Evolutionary conservation across 2,888 invertebrate species (phyloP), one percentile per base, ranked within the genome.

Genomic region (Pelosia muscerda): DNA sequence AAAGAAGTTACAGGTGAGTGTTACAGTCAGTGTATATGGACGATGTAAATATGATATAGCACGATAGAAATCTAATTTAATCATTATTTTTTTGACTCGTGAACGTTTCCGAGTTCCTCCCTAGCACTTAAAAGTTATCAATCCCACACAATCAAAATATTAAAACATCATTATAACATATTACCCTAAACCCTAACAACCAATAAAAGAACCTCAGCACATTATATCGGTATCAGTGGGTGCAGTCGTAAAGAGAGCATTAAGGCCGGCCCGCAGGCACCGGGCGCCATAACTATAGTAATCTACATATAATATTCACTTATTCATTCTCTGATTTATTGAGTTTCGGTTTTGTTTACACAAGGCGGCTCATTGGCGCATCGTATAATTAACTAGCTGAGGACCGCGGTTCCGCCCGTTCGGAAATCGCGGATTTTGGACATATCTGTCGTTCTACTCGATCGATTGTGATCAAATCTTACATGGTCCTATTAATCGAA

Each of bases 331-430:
- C 69, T 81, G 87, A 88, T 86, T 88, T 88, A 88, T 86, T 71
- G 74, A 56, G 65, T 75, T 79, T 76, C 79, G 69, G 79, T 81
- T 88, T 87, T 88, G 88, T 88, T 88, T 87, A 86, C 88, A 77
- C 87, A 83, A 77, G 75, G 69, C 75, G 73, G 67, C 79, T 79
- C 78, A 79, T 81, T 81, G 82, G 76, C 74, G 73, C 73, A 81
- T 77, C 76, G 75, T 82, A 80, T 85, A 82, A 86, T 86, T 85
- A 86, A 86, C 38, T 15, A 38, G 15, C 15, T 13, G 13, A 15
- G 3, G 38, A 13, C 38, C 38, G 15, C 38, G 38, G 38, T 15
- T 15, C 8, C 4, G 38, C 38, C 8, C 4, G 38, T 4, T 4
- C 28, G 28, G 28, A 0, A 11, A 34, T 34, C 4, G 38, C 38